These are phyloP conservation scores for Camponotus floridanus DNA, from an alignment of 1,140 invertebrate species.

Conservation along the genomic window DNA sequence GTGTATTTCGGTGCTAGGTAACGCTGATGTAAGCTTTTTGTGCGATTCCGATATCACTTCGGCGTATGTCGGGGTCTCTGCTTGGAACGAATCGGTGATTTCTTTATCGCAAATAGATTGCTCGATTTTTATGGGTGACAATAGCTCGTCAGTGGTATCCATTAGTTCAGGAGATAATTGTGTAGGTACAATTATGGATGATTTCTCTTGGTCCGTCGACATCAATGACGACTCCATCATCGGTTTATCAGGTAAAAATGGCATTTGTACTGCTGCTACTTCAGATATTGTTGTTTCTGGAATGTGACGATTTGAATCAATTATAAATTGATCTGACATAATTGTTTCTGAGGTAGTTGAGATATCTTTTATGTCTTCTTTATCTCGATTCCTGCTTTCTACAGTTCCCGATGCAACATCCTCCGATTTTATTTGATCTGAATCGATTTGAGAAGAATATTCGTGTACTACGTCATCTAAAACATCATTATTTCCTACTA, in stretches of 20 bases:
- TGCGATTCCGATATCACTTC: slow-evolving; percentile 71
- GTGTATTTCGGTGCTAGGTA: background rate
- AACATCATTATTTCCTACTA: background rate
- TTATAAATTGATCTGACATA: slow-evolving; percentile 12
- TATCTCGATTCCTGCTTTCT: background rate
- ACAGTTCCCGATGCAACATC: background rate
- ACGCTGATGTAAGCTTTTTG: background rate
- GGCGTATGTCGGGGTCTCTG: slow-evolving; percentile 72
- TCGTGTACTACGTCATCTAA: slow-evolving; percentile 23
- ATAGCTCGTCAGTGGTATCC: slow-evolving; percentile 78
- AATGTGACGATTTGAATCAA: slow-evolving; percentile 27
- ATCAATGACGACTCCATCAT: slow-evolving; percentile 6
- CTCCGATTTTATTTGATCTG: background rate
- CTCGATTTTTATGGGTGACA: slow-evolving; percentile 75
- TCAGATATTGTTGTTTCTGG: slow-evolving; percentile 43
- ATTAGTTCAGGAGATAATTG: slow-evolving; percentile 72
- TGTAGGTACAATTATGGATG: background rate
- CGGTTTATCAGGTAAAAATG: background rate
- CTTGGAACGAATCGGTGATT: slow-evolving; percentile 29
- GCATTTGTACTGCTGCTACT: slow-evolving; percentile 1
- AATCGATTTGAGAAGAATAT: background rate
- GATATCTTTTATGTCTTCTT: background rate
- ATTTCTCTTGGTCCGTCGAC: background rate
- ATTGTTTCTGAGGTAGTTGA: slow-evolving; percentile 20
- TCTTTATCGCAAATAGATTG: slow-evolving; percentile 23